Evolutionary conservation across 2,888 invertebrate species (phyloP), one percentile per base, ranked within the genome.

Genomic region (Lobophora halterata): DNA sequence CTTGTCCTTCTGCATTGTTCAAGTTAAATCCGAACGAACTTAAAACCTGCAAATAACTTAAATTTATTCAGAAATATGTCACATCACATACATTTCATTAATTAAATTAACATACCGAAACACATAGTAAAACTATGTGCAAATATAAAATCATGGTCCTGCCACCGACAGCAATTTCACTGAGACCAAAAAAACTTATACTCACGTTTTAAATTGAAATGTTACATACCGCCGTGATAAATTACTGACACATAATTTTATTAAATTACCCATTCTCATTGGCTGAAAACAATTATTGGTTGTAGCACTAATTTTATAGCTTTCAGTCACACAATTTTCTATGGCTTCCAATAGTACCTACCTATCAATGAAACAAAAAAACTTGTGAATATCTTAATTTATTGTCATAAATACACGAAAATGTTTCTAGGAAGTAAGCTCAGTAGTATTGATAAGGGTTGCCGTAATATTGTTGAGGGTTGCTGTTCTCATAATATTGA

Each of bases 191-290:
- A 2, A 28, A 27, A 12, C n/a, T 9, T 16, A 9, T 20, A 23
- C 23, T 32, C 29, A 25, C 24, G 21, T 17, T 29, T 33, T 30
- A 42, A 43, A 37, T 43, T 19, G 20, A 25, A 36, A 37, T 43
- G 33, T 34, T 29, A 17, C 21, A 37, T 34, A 37, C 38, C 18
- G 5, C 28, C 10, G 25, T 29, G 37, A 37, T 37, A 43, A 43
- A 43, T 43, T 17, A 37, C 33, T 36, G 38, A 20, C 9, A 12
- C 9, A 24, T 36, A 28, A 33, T 37, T 29, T 36, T 36, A 24
- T 28, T 33, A 29, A 37, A 43, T 25, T 33, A 16, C 37, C 4
- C 33, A 25, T 33, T 21, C 21, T 26, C 16, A 9, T 26, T 26
- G 2, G 2, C 1, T 26, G 26, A 26, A 24, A 14, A 13, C 14